Evolutionary conservation across 2,888 invertebrate species (phyloP), one percentile per base, ranked within the genome.

Genomic region (Oxytorus armatus): DNA sequence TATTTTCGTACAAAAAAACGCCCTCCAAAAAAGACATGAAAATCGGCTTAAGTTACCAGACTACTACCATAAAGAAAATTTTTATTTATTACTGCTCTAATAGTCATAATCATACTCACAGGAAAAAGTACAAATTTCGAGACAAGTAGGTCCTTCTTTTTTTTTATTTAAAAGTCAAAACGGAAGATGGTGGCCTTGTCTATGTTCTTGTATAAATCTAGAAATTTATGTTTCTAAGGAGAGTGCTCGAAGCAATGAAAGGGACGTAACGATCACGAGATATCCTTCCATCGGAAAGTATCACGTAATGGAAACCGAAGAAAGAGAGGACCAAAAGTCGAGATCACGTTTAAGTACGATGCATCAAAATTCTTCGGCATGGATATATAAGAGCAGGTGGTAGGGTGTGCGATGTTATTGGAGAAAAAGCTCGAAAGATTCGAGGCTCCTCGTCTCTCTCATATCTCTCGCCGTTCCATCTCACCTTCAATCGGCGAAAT

Each of bases 331-430:
- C 18, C 21, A 10, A 53, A 55, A 68, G 68, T 69, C 77, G 59
- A 68, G 57, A 70, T 73, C 78, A 78, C 78, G 73, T 78, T 42
- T 68, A 65, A 65, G 47, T 25, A 44, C 66, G 51, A 73, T 78
- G 68, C 68, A 68, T 78, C 78, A 73, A 68, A 73, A 68, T 1
- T 73, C 70, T 36, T 68, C 42, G 55, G 44, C 42, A n/a, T n/a
- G n/a, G 29, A 42, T 42, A 11, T 11, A 25, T 14, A 39, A 11
- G n/a, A 23, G 16, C 1, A 1, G 51, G 23, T 51, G 21, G 51
- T 1, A n/a, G 21, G 61, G 1, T 3, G 21, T 36, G 11, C 21
- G n/a, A n/a, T 21, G 2, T 2, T 36, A 61, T 61, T 14, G 23
- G 39, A 42, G 61, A 61, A 61, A 23, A 42, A 42, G 23, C 61